Conservation (phyloP, 2,113 vertebrate species). For the Sorex araneus region DNA sequence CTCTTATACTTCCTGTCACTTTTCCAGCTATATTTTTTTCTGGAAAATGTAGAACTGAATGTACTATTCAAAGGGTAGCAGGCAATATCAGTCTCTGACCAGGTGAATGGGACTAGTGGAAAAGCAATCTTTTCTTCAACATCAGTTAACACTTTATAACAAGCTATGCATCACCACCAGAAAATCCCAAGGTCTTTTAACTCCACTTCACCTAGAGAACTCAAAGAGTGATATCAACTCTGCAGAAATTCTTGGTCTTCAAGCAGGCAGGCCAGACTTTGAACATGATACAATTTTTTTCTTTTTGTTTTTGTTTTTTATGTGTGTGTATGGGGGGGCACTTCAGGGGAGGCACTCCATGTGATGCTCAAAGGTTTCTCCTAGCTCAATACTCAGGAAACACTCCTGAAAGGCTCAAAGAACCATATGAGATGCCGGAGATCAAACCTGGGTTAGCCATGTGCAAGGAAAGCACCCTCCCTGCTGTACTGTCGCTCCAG, state of each 20-base stretch:
- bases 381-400: too few relatives aligned
- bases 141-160: neutral
- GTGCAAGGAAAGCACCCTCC: too few relatives aligned
- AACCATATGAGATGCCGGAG: too few relatives aligned
- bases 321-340: too few relatives aligned
- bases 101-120: neutral
- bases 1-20: neutral
- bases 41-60: neutral
- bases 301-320: too few relatives aligned
- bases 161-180: neutral
- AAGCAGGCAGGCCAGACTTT: neutral
- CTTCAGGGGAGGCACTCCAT: too few relatives aligned
- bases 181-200: neutral
- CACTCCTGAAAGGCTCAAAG: too few relatives aligned
- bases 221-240: neutral
- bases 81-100: neutral
- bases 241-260: neutral
- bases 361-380: too few relatives aligned
- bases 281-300: too few relatives aligned
- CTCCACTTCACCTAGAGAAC: neutral
- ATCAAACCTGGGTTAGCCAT: too few relatives aligned
- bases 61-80: neutral
- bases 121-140: neutral
- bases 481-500: too few relatives aligned
- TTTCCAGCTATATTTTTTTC: neutral